Conservation (phyloP, 2,888 invertebrate genomes). For the Pristionchus japonicus region DNA sequence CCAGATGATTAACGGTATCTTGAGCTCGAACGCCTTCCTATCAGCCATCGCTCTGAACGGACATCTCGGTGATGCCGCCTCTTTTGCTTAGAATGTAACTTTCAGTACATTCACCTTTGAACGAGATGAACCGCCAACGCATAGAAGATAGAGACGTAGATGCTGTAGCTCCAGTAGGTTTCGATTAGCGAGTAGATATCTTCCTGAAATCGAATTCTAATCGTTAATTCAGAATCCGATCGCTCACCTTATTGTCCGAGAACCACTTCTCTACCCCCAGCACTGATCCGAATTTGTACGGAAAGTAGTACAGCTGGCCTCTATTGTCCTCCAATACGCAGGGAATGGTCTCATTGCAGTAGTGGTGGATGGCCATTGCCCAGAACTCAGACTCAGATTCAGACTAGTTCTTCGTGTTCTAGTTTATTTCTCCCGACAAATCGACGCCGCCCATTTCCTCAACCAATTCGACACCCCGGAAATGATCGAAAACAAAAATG, state of each 20-base stretch:
- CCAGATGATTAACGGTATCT: conserved; percentile 76
- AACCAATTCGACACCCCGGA: not conserved
- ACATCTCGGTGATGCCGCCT: too few species aligned
- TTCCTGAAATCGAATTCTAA: not conserved
- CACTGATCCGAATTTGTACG: conserved; percentile 56
- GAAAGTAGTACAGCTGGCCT: conserved; percentile 50
- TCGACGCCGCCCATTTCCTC: not conserved
- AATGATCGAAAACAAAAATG: not conserved
- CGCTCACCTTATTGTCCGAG: conserved; percentile 36
- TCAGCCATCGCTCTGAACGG: conserved; percentile 71
- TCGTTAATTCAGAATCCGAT: not conserved
- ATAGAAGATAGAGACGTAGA: not conserved
- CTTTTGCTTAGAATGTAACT: too few species aligned
- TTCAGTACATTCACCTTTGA: not conserved
- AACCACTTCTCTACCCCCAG: conserved; percentile 49
- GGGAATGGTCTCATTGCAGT: not conserved
- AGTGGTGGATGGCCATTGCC: not conserved
- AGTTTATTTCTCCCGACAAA: not conserved
- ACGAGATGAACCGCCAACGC: not conserved
- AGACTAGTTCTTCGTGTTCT: not conserved
- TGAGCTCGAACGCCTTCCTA: conserved; percentile 74
- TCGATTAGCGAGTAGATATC: not conserved
- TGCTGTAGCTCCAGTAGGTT: not conserved
- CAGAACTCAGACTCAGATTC: not conserved
- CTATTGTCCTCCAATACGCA: not conserved